A percentile compares a stretch with the other conserved stretches of the same genome.
Evolutionary conservation across 2,888 invertebrate species (phyloP).

Genomic region (Ischnus inquisitorius): DNA sequence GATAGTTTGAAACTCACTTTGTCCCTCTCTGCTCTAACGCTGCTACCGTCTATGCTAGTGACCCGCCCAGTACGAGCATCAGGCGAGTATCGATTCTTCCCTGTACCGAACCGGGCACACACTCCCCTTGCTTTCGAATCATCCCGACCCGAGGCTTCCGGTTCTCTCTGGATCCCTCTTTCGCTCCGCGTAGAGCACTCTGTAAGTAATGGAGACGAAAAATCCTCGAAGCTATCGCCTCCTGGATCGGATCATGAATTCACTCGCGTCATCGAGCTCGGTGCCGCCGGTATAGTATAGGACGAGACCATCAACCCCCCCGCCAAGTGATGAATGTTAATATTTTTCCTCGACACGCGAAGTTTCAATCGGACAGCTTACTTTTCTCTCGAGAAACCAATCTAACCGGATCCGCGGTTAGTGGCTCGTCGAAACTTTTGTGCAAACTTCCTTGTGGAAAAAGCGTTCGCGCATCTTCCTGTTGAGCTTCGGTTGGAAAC

Average conservation of each 20-base stretch:
- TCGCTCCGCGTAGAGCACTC: neutral
- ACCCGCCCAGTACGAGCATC: slow-evolving; percentile 60
- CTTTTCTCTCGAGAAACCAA: neutral
- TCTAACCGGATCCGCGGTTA: neutral
- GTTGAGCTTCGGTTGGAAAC: no score
- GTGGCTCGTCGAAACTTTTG: neutral
- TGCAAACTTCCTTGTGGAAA: no score
- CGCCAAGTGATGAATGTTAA: neutral
- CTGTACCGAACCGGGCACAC: neutral
- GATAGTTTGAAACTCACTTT: slow-evolving; percentile 60
- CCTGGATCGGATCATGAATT: slow-evolving; percentile 13
- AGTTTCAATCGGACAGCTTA: neutral
- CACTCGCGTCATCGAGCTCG: slow-evolving; percentile 31
- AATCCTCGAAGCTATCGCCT: neutral
- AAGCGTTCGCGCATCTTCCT: no score
- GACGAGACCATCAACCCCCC: neutral
- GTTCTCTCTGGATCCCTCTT: neutral
- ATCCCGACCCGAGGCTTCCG: neutral
- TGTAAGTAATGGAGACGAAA: slow-evolving; percentile 9
- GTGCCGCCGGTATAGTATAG: neutral
- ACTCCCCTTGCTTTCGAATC: slow-evolving; percentile 25
- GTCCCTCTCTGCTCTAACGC: slow-evolving; percentile 20
- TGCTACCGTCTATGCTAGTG: slow-evolving; percentile 19
- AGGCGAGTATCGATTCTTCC: slow-evolving; percentile 61
- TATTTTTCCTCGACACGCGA: neutral